Conservation (phyloP, 2,797 vertebrate genomes). For the Naso thynnoides region DNA sequence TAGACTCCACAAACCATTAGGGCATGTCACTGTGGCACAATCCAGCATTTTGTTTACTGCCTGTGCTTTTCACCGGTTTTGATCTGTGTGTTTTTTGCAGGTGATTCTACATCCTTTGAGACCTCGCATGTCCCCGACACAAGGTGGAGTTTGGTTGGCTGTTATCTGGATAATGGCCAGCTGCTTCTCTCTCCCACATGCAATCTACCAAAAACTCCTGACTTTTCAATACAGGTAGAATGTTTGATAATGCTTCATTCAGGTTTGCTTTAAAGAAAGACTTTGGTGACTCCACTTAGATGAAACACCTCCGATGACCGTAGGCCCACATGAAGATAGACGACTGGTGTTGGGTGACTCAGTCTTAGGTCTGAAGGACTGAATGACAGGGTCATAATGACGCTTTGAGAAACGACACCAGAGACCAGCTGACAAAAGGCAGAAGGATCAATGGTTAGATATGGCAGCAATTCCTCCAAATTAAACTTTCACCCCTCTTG, state of each 20-base stretch:
- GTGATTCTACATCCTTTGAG: conserved; percentile 93
- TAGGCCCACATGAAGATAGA: too few relatives aligned
- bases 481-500: too few relatives aligned
- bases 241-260: neutral
- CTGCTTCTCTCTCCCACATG: conserved; percentile 95
- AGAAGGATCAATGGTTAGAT: too few relatives aligned
- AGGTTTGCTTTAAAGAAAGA: neutral
- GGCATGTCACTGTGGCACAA: too few relatives aligned
- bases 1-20: too few relatives aligned
- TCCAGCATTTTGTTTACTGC: too few relatives aligned
- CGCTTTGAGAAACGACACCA: too few relatives aligned
- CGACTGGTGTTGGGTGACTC: too few relatives aligned
- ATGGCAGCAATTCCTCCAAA: too few relatives aligned
- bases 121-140: conserved; percentile 88
- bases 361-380: too few relatives aligned
- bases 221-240: conserved; percentile 93
- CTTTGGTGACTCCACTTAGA: neutral
- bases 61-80: neutral
- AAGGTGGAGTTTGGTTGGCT: conserved; percentile 86
- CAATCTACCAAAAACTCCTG: conserved; percentile 95
- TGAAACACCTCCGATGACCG: neutral
- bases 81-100: conserved; percentile 71
- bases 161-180: conserved; percentile 95
- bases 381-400: too few relatives aligned
- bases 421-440: too few relatives aligned